Evolutionary conservation across 2,888 invertebrate species (phyloP), one percentile per base, ranked within the genome.

Genomic region (Meiosimyza decipiens): DNA sequence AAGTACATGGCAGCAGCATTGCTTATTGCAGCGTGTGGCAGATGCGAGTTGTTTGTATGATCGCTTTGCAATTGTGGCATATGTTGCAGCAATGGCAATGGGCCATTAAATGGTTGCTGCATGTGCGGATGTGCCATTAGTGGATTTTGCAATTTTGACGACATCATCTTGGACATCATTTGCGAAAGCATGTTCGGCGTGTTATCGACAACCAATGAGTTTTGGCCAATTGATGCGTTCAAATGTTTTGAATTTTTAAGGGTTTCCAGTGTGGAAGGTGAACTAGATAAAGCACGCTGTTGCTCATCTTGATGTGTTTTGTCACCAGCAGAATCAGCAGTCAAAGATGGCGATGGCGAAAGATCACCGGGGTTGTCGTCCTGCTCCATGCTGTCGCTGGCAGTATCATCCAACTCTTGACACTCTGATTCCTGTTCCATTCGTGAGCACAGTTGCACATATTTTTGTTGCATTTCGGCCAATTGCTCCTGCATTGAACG

Each of bases 401-500:
- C 91, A 75, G 90, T 90, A 84, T 93, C 93, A 79, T 93, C 93
- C 63, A 92, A 90, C 82, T 93, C 93, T 79, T 92, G 91, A 79
- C 92, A 92, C 81, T 93, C 93, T 0, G 92, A 92, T 77, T 92
- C 92, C 81, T 93, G 92, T 80, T 95, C 95, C 91, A 95, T 94
- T 79, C 94, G 90, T 82, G 93, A 95, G 85, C 95, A 94, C 81
- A 96, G 88, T 87, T 95, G 94, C 84, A 93, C 91, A 87, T 96
- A 96, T 85, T 95, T 94, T 83, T 95, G 94, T 88, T 95, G 95
- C 93, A 97, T 96, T 85, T 93, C 94, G 13, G 95, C 95, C 74
- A 96, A 88, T 87, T 96, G 95, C 83, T 95, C 94, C 88, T 95
- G 95, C 91, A 97, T 92, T 74, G 93, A 92, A 81, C 95, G 91